Evolutionary conservation across 2,113 vertebrate genomes (phyloP).

Genomic region (Pygoscelis adeliae): DNA sequence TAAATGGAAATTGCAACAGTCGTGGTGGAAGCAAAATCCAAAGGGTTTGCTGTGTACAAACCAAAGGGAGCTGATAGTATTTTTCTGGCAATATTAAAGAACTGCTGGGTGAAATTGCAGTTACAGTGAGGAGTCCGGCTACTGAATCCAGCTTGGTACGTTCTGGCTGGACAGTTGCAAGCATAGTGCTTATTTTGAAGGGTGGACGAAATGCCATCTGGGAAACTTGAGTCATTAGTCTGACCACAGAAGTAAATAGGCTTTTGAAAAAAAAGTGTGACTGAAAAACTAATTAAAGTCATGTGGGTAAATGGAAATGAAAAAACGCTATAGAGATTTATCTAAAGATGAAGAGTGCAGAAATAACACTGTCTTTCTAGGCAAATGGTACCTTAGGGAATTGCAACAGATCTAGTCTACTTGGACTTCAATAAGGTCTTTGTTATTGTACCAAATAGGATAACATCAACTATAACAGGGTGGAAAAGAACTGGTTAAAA

Average conservation of each 20-base stretch:
- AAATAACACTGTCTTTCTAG: not conserved
- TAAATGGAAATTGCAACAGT: not conserved
- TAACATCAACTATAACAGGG: not conserved
- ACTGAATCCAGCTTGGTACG: fast-evolving
- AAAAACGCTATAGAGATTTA: not conserved
- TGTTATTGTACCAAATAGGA: not conserved
- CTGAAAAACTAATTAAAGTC: not conserved
- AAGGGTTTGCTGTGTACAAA: not conserved
- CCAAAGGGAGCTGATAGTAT: not conserved
- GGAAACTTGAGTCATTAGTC: not conserved
- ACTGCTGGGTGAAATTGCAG: not conserved
- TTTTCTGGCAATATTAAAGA: not conserved
- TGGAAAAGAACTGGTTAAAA: not conserved
- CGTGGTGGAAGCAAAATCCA: not conserved
- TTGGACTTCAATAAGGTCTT: not conserved
- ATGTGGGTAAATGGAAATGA: not conserved
- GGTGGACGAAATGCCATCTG: not conserved
- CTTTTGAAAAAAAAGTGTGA: not conserved
- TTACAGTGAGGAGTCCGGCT: not conserved
- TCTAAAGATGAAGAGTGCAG: not conserved
- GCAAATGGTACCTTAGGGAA: not conserved
- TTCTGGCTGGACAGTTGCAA: not conserved
- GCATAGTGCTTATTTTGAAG: not conserved
- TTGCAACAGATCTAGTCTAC: not conserved
- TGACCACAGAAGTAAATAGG: not conserved